Evolutionary conservation across 2,797 vertebrate genomes (phyloP).

Genomic region (Euphonia xanthogaster): DNA sequence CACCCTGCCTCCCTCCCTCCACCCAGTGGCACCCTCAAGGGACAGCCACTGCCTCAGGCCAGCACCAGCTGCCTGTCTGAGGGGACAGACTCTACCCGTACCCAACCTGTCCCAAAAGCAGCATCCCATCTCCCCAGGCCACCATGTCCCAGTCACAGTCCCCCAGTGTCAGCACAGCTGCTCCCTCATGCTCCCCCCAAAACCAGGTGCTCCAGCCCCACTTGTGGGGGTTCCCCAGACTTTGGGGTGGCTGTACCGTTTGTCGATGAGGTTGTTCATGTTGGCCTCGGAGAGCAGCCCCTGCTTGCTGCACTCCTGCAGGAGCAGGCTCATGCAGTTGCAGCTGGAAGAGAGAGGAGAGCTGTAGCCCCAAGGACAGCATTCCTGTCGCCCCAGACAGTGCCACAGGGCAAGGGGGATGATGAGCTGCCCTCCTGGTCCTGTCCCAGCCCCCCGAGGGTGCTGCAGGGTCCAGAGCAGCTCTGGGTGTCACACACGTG

Average conservation of each 20-base stretch:
- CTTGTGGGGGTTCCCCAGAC: not conserved
- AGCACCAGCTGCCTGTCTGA: not conserved
- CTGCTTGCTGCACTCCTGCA: constrained; percentile 95
- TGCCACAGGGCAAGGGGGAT: not conserved
- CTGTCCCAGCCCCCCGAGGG: not conserved
- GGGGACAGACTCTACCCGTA: not conserved
- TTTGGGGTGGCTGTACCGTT: constrained; percentile 80
- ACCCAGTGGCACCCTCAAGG: not conserved
- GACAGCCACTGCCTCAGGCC: not conserved
- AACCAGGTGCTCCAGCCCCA: not conserved
- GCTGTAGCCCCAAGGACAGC: not conserved
- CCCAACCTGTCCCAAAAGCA: not conserved
- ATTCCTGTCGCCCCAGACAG: not conserved
- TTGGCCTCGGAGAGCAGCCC: constrained; percentile 89
- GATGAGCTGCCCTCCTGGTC: not conserved
- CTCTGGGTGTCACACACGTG: not conserved
- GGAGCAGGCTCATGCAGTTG: constrained; percentile 89
- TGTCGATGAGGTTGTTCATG: constrained; percentile 82
- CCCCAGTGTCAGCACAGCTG: not conserved
- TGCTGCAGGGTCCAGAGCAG: not conserved
- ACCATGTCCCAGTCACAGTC: fast-evolving
- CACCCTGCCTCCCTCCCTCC: not conserved
- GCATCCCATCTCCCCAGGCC: fast-evolving
- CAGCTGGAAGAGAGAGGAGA: constrained; percentile 79
- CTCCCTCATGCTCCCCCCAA: not conserved